phyloP scores from a whole-genome alignment of 2,888 invertebrate genomes.

The Agrotis puta region DNA sequence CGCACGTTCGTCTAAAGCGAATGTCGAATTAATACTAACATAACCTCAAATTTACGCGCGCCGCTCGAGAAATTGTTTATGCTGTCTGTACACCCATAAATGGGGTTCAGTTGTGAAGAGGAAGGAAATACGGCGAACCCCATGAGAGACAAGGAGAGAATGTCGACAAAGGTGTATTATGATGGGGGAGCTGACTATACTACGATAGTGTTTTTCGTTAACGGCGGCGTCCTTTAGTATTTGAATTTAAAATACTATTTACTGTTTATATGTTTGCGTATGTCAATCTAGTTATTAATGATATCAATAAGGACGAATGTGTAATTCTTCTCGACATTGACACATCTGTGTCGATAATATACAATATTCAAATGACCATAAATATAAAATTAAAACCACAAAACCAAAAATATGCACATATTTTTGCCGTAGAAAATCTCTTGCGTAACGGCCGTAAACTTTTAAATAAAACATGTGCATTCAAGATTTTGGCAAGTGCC shows the following conservation, averaged over 20 bases:
- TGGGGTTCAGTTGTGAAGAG: constrained; percentile 83
- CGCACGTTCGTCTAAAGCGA: constrained; percentile 82
- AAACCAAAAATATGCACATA: background rate
- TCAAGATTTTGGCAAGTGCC: constrained; percentile 50
- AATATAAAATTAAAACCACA: constrained; percentile 7
- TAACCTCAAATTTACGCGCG: constrained; percentile 90
- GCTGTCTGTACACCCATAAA: constrained; percentile 84
- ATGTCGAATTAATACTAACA: constrained; percentile 88
- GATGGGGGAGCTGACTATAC: constrained; percentile 72
- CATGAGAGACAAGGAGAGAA: constrained; percentile 74
- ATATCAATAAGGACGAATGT: constrained; percentile 15
- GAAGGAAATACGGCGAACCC: constrained; percentile 72
- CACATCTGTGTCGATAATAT: constrained; percentile 24
- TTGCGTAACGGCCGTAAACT: constrained; percentile 31
- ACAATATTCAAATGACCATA: background rate
- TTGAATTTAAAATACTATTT: constrained; percentile 45
- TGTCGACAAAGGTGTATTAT: constrained; percentile 76
- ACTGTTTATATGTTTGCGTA: constrained; percentile 20
- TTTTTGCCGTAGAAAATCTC: background rate
- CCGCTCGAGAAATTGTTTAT: constrained; percentile 87
- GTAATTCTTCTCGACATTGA: constrained; percentile 15
- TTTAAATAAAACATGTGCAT: constrained; percentile 31
- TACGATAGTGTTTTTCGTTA: constrained; percentile 61
- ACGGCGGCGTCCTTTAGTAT: constrained; percentile 53
- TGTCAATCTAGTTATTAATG: constrained; percentile 1